These are phyloP conservation scores for Papilio helenus DNA, from an alignment of 1,140 invertebrate genomes.

Conservation along the genomic window DNA sequence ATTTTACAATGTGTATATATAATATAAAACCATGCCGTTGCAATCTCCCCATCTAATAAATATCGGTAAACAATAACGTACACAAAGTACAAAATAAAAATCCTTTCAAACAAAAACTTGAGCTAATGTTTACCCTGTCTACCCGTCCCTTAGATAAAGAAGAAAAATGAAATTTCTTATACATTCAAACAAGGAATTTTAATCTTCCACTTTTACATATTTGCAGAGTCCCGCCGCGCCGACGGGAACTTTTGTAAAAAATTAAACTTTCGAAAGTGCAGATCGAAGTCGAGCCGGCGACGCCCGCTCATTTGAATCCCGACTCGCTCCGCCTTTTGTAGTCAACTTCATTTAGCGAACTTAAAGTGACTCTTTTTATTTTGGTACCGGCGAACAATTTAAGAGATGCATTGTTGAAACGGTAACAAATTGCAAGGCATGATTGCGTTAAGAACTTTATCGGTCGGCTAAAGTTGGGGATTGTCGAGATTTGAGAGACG, in stretches of 20 bases:
- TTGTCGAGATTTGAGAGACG: slow-evolving; percentile 65
- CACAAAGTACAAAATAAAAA: slow-evolving; percentile 26
- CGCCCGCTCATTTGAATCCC: slow-evolving; percentile 77
- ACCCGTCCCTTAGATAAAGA: slow-evolving; percentile 30
- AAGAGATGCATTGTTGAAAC: slow-evolving; percentile 80
- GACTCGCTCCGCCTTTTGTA: slow-evolving; percentile 76
- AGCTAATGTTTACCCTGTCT: slow-evolving; percentile 26
- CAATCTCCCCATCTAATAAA: background rate
- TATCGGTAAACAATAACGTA: background rate
- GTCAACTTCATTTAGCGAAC: slow-evolving; percentile 80
- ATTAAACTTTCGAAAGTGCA: slow-evolving; percentile 75
- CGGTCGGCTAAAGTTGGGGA: slow-evolving; percentile 46
- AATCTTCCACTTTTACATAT: slow-evolving; percentile 62
- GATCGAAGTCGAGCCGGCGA: slow-evolving; percentile 68
- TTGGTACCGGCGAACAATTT: slow-evolving; percentile 70
- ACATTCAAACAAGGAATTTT: slow-evolving; percentile 60
- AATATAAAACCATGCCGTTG: background rate
- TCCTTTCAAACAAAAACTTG: slow-evolving; percentile 15
- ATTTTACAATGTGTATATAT: background rate
- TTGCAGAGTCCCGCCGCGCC: slow-evolving; percentile 64
- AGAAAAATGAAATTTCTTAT: slow-evolving; percentile 42
- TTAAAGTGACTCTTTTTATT: slow-evolving; percentile 75
- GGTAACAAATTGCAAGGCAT: slow-evolving; percentile 78
- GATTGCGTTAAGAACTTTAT: slow-evolving; percentile 72
- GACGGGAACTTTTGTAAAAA: slow-evolving; percentile 71